Base-by-base conservation (phyloP, 2,797 vertebrate genomes). In the Alca torda region DNA sequence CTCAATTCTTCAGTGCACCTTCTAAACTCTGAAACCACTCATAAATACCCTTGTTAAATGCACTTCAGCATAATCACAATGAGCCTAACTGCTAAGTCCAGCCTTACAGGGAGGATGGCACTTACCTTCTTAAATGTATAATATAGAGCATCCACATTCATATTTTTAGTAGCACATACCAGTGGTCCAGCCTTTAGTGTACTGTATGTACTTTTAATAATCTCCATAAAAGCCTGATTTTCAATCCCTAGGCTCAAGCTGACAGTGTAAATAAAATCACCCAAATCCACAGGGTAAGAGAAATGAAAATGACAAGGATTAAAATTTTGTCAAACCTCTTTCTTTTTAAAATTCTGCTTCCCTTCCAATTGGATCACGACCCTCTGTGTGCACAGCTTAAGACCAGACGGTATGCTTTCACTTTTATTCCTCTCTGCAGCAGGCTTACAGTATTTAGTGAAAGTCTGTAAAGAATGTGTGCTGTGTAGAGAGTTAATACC, bases 211-310 rank as follows among this genome's bases (percentile, higher is more conserved):
- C 98, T 98, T 98, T 98, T 98, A 99, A 99, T 99, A 99, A 99
- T 99, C 99, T 99, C 98, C 98, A 98, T 99, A 98, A 99, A 99
- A 99, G 99, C 99, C 99, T 99, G 99, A 99, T 99, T 99, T 99
- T 98, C 99, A 99, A 99, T 99, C 99, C 98, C 98, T 98, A 97
- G 98, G 99, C 99, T 99, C 99, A 99, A 99, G 98, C 99, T 99
- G 99, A 99, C 99, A 99, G 99, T 99, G 99, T 99, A 99, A 99
- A 99, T 99, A 99, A 99, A 99, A 99, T 99, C 99, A 99, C 99
- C 98, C 99, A 99, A 99, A 99, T 99, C 99, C 99, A 99, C 98
- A 98, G 98, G 98, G 99, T 98, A 99, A 98, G 98, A 99, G 99
- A 99, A 99, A 99, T 99, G 98, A 99, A 99, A 99, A 99, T 99